phyloP scores from a whole-genome alignment of 1,140 invertebrate species.

The Himalopsyche phryganea region DNA sequence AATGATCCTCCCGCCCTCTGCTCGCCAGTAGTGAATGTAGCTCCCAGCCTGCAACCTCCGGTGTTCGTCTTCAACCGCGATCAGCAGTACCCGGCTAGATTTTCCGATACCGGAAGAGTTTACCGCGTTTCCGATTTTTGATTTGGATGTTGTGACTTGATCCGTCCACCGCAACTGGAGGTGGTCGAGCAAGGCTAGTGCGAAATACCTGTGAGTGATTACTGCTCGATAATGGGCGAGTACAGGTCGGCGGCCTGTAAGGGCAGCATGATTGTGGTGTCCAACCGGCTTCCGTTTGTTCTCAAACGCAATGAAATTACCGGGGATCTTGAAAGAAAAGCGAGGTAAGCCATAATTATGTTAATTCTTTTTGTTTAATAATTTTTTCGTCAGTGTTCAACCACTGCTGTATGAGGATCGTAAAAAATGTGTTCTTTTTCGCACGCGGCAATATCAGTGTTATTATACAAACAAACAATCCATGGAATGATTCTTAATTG shows the following conservation, averaged over 20 bases:
- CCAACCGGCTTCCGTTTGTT: constrained; percentile 85
- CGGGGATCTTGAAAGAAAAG: constrained; percentile 70
- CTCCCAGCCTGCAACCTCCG: neutral
- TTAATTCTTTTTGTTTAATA: no score
- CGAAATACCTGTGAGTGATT: no score
- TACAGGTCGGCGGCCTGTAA: constrained; percentile 42
- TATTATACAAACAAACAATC: no score
- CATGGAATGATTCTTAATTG: no score
- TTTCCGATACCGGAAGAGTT: no score
- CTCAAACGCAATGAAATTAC: constrained; percentile 69
- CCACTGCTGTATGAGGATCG: no score
- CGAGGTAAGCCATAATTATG: constrained; percentile 62
- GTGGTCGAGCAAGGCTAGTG: neutral
- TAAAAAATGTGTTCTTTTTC: no score
- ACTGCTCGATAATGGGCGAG: constrained; percentile 18
- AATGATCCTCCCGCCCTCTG: constrained; percentile 2
- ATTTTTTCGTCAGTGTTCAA: no score
- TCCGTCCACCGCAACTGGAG: neutral
- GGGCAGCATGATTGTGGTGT: constrained; percentile 83
- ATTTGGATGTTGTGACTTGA: no score
- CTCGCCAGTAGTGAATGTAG: constrained; percentile 8
- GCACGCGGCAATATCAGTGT: no score
- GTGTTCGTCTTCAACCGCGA: neutral
- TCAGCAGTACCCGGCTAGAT: neutral
- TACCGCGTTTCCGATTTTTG: no score